Conservation (phyloP, 2,797 vertebrate genomes). For the Adelosebastes latens region DNA sequence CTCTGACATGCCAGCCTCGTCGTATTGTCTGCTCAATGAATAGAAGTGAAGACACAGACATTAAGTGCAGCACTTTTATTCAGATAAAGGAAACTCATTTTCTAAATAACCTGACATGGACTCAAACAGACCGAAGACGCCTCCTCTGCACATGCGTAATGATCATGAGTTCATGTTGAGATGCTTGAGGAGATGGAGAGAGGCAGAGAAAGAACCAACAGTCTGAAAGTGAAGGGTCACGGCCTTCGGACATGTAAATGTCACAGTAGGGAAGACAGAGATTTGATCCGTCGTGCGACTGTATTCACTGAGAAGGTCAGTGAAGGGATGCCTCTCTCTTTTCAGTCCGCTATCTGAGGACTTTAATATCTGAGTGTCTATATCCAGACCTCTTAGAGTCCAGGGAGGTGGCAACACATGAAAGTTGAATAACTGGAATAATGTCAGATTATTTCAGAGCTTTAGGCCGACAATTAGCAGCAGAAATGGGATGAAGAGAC, state of each 20-base stretch:
- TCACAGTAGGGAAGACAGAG: constrained; percentile 79
- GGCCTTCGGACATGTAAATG: constrained; percentile 86
- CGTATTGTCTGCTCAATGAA: neutral
- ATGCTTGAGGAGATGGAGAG: constrained; percentile 9
- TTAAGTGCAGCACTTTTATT: neutral
- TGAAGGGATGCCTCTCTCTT: constrained; percentile 50
- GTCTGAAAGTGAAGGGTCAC: constrained; percentile 81
- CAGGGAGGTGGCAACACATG: neutral
- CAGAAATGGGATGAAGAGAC: neutral
- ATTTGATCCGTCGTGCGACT: constrained; percentile 78
- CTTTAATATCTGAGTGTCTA: constrained; percentile 19
- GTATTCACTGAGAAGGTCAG: constrained; percentile 80
- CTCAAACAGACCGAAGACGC: neutral
- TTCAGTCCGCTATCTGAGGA: constrained; percentile 41
- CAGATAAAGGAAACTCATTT: neutral
- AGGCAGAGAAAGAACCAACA: constrained; percentile 7
- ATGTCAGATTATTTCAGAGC: neutral
- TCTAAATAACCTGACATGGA: constrained; percentile 2
- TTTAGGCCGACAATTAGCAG: neutral
- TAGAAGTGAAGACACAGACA: constrained; percentile 4
- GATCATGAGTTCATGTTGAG: constrained; percentile 3
- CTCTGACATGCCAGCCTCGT: neutral
- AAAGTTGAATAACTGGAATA: neutral
- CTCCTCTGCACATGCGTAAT: constrained; percentile 33
- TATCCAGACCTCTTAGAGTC: constrained; percentile 6